phyloP scores from a whole-genome alignment of 2,888 invertebrate genomes.

The Tiliacea aurago region DNA sequence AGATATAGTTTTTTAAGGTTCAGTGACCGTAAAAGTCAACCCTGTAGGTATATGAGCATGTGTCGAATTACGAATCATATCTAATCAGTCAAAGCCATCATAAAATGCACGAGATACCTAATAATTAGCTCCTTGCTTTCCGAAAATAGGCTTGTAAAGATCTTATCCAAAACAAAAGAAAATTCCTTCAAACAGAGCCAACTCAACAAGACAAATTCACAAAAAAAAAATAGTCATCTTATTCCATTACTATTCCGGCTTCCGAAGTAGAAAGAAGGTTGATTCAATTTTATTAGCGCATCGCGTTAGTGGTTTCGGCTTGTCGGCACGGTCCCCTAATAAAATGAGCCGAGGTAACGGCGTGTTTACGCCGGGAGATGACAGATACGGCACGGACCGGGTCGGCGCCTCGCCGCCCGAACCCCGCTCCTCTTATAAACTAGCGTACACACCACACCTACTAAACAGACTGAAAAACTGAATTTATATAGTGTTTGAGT shows the following conservation, averaged over 20 bases:
- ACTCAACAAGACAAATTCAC: conserved; percentile 3
- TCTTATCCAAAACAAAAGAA: conserved; percentile 6
- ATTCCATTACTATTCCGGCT: conserved; percentile 64
- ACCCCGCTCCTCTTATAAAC: conserved; percentile 79
- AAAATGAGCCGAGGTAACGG: conserved; percentile 88
- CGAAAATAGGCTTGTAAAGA: neutral
- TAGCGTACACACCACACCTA: conserved; percentile 75
- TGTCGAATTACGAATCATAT: neutral
- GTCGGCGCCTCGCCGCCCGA: conserved; percentile 66
- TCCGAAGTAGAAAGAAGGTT: conserved; percentile 71
- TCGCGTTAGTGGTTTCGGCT: conserved; percentile 77
- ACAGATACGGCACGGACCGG: conserved; percentile 87
- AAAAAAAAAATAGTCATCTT: conserved; percentile 46
- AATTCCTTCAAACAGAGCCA: conserved; percentile 1
- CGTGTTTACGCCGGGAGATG: conserved; percentile 87
- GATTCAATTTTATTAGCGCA: conserved; percentile 79
- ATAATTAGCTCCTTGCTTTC: neutral
- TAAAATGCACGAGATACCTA: neutral
- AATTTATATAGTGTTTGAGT: conserved; percentile 63
- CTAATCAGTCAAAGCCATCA: too few species aligned
- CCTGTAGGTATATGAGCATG: neutral
- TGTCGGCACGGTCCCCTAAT: conserved; percentile 82
- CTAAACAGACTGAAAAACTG: conserved; percentile 68
- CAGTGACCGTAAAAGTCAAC: neutral
- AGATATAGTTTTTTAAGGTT: neutral